Evolutionary conservation across 1,140 invertebrate genomes (phyloP), one percentile per base, ranked within the genome.

Genomic region (Cecropterus lyciades): DNA sequence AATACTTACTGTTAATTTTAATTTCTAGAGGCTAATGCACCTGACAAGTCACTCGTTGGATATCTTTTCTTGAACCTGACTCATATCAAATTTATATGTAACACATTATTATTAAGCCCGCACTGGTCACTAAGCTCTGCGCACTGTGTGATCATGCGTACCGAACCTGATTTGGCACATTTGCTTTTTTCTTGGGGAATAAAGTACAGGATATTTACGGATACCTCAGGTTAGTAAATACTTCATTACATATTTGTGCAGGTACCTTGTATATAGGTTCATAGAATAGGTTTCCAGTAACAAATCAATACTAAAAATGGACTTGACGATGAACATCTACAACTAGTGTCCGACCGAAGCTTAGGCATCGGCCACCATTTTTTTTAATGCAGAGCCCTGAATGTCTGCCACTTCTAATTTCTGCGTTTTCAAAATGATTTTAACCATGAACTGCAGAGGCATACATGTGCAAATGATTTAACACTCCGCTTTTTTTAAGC

Each of bases 71-170:
- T 81, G 10, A 79, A 78, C 48, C 16, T 17, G 11, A 80, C 33
- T 1, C 49, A 67, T 11, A 11, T 24, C 4, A 64, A 52, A 10
- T 40, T 59, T 30, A 49, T 82, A 27, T 87, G 84, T 49, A 80
- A 82, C 51, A 67, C 66, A 8, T 43, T 87, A 17, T 65, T 84
- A 3, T 52, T 84, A 5, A 17, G 42, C 4, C 14, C 27, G n/a
- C 67, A 62, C 3, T 89, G 86, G 86, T 86, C 86, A 0, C 8
- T 81, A 0, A 70, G 75, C 0, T 73, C 86, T 1, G 86, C 72
- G 0, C 75, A 82, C 15, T 87, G 84, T 51, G 67, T 81, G 0
- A 67, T 75, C 0, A 76, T 79, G 57, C 70, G 77, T 10, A 65
- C 67, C 0, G 71, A 87, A 3, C 77, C 84, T 0, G 67, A 75